Evolutionary conservation across 2,797 vertebrate species (phyloP), one percentile per base, ranked within the genome.

Genomic region (Sebastes trivittatus): DNA sequence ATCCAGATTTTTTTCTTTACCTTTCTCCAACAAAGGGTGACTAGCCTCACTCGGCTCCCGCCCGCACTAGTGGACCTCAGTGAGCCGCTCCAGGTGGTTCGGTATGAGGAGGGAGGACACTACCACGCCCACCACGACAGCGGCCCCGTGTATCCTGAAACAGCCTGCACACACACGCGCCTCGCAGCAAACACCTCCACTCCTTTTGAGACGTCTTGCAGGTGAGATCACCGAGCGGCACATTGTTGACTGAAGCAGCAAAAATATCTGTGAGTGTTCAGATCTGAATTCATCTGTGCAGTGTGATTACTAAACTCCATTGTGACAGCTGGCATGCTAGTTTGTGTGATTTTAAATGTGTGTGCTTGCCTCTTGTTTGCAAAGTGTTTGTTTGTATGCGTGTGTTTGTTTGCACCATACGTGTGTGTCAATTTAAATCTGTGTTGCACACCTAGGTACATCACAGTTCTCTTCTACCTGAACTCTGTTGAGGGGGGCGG

Each of bases 91-190:
- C 98, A 99, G 93, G 98, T 99, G 38, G 98, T 99, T 75, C 96
- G 97, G 13, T 99, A 99, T 0, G 96, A 98, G 67, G 94, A 98
- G 85, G 98, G 98, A 14, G 98, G 98, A 1, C 98, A 99, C 95
- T 99, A 99, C 93, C 98, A 99, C 0, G 98, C 97, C 83, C 98
- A 99, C 75, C 97, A 99, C 65, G 98, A 99, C 96, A 99, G 98
- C 1, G 98, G 98, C 3, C 98, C 98, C 0, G 97, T 99, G 74
- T 99, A 98, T 90, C 97, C 98, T 0, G 98, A 99, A 95, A 99
- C 98, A 0, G 96, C 97, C 83, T 99, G 98, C 93, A 97, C 97
- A 58, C 98, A 99, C 90, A 99, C 98, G 0, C 97, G 97, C 70
- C 95, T 98, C 13, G 96, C 97, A 0, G 95, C 95, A 77, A 99